A percentile compares a stretch with the other conserved stretches of the same genome.
Evolutionary conservation across 2,797 vertebrate species (phyloP).

Genomic region (Morus bassanus): DNA sequence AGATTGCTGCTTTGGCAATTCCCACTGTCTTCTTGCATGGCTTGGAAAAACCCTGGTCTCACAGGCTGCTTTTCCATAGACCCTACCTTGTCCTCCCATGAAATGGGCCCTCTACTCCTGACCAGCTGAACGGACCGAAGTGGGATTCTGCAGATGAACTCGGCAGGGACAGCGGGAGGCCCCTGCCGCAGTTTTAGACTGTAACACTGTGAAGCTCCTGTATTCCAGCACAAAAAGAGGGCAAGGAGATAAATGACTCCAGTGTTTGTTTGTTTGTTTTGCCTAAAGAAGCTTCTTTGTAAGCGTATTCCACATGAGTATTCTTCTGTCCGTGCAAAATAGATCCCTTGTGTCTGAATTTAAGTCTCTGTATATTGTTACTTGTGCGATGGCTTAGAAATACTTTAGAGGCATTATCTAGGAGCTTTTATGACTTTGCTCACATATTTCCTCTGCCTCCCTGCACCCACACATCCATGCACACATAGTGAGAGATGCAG

Average conservation of each 20-base stretch:
- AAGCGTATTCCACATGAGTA: conserved; percentile 19
- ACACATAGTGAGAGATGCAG: neutral
- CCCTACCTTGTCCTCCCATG: conserved; percentile 31
- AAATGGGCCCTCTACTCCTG: conserved; percentile 9
- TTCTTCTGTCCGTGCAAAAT: conserved; percentile 43
- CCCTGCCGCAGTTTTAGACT: neutral
- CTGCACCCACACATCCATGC: conserved; percentile 10
- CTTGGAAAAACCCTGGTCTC: neutral
- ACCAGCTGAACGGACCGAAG: conserved; percentile 33
- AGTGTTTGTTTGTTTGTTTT: conserved; percentile 70
- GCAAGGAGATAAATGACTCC: conserved; percentile 50
- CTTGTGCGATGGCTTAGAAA: conserved; percentile 38
- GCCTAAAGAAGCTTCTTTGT: conserved; percentile 66
- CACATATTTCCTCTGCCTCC: conserved; percentile 40
- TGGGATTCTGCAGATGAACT: neutral
- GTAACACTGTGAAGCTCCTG: conserved; percentile 52
- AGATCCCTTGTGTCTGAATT: conserved; percentile 57
- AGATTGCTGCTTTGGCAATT: conserved; percentile 10
- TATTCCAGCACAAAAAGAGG: conserved; percentile 42
- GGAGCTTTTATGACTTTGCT: conserved; percentile 25
- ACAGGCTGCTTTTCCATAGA: conserved; percentile 10
- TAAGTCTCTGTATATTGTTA: conserved; percentile 55
- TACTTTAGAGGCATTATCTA: conserved; percentile 48
- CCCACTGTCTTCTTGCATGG: neutral
- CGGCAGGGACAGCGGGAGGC: neutral